A percentile compares a stretch with the other conserved stretches of the same genome.
Conservation (phyloP, 2,888 invertebrate species). For the Leucophora obtusa region DNA sequence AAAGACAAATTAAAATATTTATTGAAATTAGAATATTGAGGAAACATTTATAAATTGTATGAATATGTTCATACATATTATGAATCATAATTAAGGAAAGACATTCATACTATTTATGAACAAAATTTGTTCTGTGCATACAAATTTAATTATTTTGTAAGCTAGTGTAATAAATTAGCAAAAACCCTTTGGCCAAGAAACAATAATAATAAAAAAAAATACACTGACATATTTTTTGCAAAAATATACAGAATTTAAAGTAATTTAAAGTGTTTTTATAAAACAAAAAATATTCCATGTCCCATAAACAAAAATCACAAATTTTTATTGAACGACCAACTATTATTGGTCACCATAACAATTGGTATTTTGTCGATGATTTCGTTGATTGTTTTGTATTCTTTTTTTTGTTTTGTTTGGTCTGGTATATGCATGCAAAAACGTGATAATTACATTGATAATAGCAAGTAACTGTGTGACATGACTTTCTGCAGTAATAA, state of each 20-base stretch:
- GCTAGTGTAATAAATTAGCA: no score
- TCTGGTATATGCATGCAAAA: constrained; percentile 19
- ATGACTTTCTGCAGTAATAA: background rate
- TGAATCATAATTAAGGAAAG: no score
- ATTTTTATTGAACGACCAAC: background rate
- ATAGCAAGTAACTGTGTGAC: constrained; percentile 38
- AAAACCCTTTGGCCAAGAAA: background rate
- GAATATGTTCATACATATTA: no score
- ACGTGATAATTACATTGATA: constrained; percentile 58
- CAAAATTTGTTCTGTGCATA: no score
- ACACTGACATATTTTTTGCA: constrained; percentile 14
- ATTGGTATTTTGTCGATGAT: background rate
- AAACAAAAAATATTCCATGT: background rate
- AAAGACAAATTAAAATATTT: no score
- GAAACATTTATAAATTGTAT: no score
- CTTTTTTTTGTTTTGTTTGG: background rate
- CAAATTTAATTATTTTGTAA: no score
- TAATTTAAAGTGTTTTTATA: constrained; percentile 27
- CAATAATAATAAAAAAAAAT: background rate
- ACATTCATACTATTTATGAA: no score
- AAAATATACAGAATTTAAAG: constrained; percentile 46
- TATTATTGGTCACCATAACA: background rate
- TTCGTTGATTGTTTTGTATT: constrained; percentile 21
- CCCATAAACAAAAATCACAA: background rate
- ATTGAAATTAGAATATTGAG: no score